Evolutionary conservation across 2,888 invertebrate genomes (phyloP), one percentile per base, ranked within the genome.

Genomic region (Drosophila engyochracea): DNA sequence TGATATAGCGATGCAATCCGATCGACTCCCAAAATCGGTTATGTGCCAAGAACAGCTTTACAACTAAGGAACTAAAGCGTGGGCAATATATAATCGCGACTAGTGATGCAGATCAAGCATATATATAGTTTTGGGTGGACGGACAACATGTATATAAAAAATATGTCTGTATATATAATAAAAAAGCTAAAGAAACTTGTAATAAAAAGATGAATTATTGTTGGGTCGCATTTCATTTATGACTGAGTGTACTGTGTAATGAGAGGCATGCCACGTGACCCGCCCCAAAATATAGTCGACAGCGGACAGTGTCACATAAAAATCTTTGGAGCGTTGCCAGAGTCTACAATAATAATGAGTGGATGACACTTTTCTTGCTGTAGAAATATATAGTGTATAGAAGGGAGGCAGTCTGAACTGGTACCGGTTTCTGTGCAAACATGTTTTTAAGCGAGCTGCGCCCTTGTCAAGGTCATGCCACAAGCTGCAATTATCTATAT

Each of bases 391-490:
- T 39, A 3, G 25, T 30, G 28, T 28, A 19, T 12, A 4, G 39
- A 14, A 12, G 16, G 3, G 19, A 16, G 22, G 16, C 2, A 16
- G 35, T 37, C n/a, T 19, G 52, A 60, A 58, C 47, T 65, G 31
- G 64, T 61, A 84, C 86, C 89, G 86, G 85, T 85, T 79, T 83
- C 33, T 44, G 58, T 60, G 68, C 66, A 81, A 85, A 83, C 83
- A 86, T 70, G 85, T 87, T 81, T 81, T 63, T 25, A 30, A 55
- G 63, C 58, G 67, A 67, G 74, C 80, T 86, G 83, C 89, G 85
- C 85, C 89, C 89, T 86, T 88, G 85, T 79, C 85, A 85, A 85
- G 85, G 85, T 85, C 83, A 19, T 16, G 53, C 52, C 52, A 30
- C 61, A 22, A 51, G 54, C 35, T 9, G 51, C 37, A 25, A 58